phyloP scores from a whole-genome alignment of 2,113 vertebrate species.

The Bettongia penicillata region DNA sequence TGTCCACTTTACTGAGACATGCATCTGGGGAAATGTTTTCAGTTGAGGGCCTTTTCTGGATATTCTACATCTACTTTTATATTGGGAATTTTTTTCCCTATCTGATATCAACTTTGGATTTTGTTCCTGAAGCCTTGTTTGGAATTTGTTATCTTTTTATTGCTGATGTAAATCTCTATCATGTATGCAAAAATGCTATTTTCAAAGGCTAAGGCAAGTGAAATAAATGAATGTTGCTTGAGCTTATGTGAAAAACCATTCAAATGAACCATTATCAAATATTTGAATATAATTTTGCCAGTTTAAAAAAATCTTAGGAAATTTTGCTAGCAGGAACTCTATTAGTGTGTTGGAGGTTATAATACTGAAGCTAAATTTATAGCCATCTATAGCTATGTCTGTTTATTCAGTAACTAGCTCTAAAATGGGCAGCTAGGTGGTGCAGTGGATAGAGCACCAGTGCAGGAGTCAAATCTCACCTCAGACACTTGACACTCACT shows the following conservation, averaged over 20 bases:
- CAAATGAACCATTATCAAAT: slow-evolving; percentile 49
- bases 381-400: slow-evolving; percentile 70
- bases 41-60: slow-evolving; percentile 97
- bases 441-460: too few relatives aligned
- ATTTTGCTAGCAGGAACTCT: slow-evolving; percentile 80
- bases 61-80: slow-evolving; percentile 97
- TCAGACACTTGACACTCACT: too few relatives aligned
- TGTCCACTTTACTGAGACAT: too few relatives aligned
- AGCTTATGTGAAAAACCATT: slow-evolving; percentile 52
- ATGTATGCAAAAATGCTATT: slow-evolving; percentile 98
- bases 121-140: slow-evolving; percentile 96
- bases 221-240: slow-evolving; percentile 63
- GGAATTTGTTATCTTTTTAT: slow-evolving; percentile 97
- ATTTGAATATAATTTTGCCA: slow-evolving; percentile 60
- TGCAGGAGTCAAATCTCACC: too few relatives aligned
- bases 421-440: too few relatives aligned
- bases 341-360: slow-evolving; percentile 63
- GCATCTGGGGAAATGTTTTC: slow-evolving; percentile 90
- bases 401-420: slow-evolving; percentile 58
- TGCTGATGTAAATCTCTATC: slow-evolving; percentile 98
- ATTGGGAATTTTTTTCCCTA: slow-evolving; percentile 93
- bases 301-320: slow-evolving; percentile 64
- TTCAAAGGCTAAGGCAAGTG: slow-evolving; percentile 89
- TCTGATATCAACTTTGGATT: slow-evolving; percentile 95
- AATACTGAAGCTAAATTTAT: slow-evolving; percentile 72